Conservation (phyloP, 2,888 invertebrate genomes). For the Crocallis elinguaria region DNA sequence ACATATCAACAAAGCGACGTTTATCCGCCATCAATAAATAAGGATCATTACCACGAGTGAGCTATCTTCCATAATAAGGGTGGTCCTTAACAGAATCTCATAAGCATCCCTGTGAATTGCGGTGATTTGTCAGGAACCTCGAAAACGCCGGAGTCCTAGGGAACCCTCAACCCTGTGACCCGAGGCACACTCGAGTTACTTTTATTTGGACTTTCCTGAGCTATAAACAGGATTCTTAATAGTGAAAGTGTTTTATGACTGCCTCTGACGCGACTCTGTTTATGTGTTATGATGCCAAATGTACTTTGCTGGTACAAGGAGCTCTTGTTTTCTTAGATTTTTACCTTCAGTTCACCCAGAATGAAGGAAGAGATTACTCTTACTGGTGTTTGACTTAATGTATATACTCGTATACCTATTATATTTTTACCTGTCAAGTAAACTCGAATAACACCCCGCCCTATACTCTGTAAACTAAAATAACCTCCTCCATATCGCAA, state of each 20-base stretch:
- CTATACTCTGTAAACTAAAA: too few relatives aligned
- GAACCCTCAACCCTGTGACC: constrained; percentile 3
- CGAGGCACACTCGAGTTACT: constrained; percentile 5
- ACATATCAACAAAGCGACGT: constrained; percentile 8
- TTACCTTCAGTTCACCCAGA: too few relatives aligned
- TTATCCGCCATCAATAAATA: constrained; percentile 8
- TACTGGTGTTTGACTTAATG: too few relatives aligned
- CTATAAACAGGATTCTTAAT: constrained; percentile 14
- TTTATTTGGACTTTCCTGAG: constrained; percentile 15
- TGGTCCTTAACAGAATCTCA: constrained; percentile 23
- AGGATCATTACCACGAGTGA: constrained; percentile 13
- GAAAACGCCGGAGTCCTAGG: too few relatives aligned
- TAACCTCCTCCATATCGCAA: too few relatives aligned
- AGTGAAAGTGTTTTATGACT: constrained; percentile 12
- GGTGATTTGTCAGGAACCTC: constrained; percentile 13
- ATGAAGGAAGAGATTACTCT: too few relatives aligned
- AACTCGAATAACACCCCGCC: too few relatives aligned
- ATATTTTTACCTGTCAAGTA: too few relatives aligned
- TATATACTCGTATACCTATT: too few relatives aligned
- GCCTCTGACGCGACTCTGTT: neutral
- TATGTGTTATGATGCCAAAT: too few relatives aligned
- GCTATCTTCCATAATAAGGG: constrained; percentile 16
- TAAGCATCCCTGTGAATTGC: constrained; percentile 13
- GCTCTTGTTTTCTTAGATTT: too few relatives aligned
- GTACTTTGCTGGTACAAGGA: too few relatives aligned